Base-by-base conservation (phyloP, 1,140 invertebrate genomes). In the Cotesia vestalis region DNA sequence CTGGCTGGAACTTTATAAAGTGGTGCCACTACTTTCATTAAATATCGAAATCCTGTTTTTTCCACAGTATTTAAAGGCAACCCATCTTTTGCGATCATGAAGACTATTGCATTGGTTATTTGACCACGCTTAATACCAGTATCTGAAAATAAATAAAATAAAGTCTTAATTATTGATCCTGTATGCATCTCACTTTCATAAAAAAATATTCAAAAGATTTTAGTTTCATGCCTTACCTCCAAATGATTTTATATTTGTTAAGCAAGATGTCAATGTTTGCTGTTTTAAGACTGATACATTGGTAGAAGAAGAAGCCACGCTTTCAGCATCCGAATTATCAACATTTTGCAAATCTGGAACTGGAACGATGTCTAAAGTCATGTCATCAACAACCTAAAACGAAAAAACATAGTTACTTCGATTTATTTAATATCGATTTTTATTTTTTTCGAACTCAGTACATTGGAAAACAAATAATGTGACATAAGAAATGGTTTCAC, bases 11-110 rank as follows among this genome's bases (percentile, higher is more conserved):
- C 59, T 67, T 82, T 82, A 76, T 85, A 86, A n/a, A 81, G 77
- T n/a, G 83, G 83, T 35, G 77, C 81, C 70, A 75, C 63, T 52
- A 73, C 73, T 80, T 83, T 85, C 67, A 86, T 78, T 0, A 85
- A 67, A 76, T 79, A 76, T 11, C 70, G 38, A 69, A 88, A 87
- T 12, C 85, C 85, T 74, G 82, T 78, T 72, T 84, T 82, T 75
- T 87, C 82, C 40, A 86, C 82, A 11, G 82, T 77, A 62, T 71
- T 69, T 66, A 85, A 81, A 61, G 86, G 84, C 66, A 83, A 73
- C 77, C 79, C 72, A 60, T 85, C 84, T 76, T 80, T 83, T 66
- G 79, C 82, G 3, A 85, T 79, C 80, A 87, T 83, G 40, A 73
- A 82, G n/a, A 81, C 17, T 14, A 80, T 74, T 14, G 55, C 63